A percentile compares a stretch with the other conserved stretches of the same genome.
Evolutionary conservation across 2,797 vertebrate species (phyloP).

Genomic region (Oceanodroma leucorhoa): DNA sequence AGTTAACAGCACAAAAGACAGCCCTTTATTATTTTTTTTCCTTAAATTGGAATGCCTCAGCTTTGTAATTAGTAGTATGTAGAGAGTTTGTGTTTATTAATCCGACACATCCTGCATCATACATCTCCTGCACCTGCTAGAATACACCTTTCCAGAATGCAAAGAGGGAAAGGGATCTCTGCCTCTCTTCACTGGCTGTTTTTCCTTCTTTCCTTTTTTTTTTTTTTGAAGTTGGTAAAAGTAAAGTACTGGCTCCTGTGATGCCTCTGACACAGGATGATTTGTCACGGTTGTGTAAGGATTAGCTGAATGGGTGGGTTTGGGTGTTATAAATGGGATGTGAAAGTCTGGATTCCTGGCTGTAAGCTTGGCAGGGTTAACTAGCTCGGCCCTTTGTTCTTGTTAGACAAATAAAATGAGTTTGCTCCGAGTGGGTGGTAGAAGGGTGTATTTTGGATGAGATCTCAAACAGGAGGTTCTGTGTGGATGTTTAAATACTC

Average conservation of each 20-base stretch:
- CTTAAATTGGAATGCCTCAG: background rate
- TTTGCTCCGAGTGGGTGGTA: conserved; percentile 56
- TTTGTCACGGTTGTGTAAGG: background rate
- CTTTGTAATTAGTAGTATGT: background rate
- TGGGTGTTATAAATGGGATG: conserved; percentile 22
- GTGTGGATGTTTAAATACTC: conserved; percentile 22
- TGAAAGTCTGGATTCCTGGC: background rate
- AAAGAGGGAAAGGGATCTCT: background rate
- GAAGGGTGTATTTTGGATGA: conserved; percentile 56
- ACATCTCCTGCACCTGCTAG: background rate
- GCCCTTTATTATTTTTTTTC: background rate
- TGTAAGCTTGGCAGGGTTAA: conserved; percentile 13
- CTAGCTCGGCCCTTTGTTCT: conserved; percentile 37
- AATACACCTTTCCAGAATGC: background rate
- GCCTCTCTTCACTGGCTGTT: background rate
- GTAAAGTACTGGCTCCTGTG: background rate
- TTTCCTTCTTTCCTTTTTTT: background rate
- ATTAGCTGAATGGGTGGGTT: conserved; percentile 37
- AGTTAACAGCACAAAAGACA: background rate
- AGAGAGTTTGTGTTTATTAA: background rate
- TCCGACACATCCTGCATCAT: background rate
- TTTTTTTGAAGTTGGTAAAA: background rate
- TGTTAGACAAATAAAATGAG: conserved; percentile 52
- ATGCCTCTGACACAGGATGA: background rate
- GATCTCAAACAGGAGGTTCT: conserved; percentile 11